Base-by-base conservation (phyloP, 64 coral and sea anemone genomes). In the Exaiptasia diaphana region DNA sequence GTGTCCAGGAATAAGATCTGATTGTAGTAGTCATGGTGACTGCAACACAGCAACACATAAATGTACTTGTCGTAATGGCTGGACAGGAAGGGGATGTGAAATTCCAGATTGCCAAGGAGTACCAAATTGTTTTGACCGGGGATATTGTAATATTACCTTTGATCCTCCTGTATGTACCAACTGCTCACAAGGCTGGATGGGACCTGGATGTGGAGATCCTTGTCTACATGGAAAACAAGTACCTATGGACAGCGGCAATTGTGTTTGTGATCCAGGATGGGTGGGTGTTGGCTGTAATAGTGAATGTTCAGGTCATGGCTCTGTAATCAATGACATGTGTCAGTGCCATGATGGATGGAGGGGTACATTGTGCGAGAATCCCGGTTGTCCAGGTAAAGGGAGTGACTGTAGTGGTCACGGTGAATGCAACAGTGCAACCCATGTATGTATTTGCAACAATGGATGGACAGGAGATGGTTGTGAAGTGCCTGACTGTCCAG, bases 391-490 rank as follows among this genome's bases (percentile, higher is more conserved):
- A 11, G 93, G 93, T 3, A 53, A 77, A 43, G 82, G 77, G 1
- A 38, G 5, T 24, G 93, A 97, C 60, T 97, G 93, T 73, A 71
- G 78, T 55, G 93, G 87, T 15, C 87, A 90, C 56, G 93, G 93
- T 12, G 82, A 97, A 27, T 97, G 93, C 53, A 97, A 97, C 62
- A 90, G 87, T 68, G 93, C 82, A 21, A 85, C 75, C 4, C 93
- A 97, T 71, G 76, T 55, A 2, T 97, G 93, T 86, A 77, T 76
- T 0, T 97, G 93, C 53, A 41, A 86, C 23, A 90, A 85, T 58
- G 93, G 93, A 11, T 97, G 93, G 93, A 90, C 76, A 12, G 93
- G 93, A 12, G 77, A 68, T 72, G 93, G 93, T n/a, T 97, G 93
- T 29, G 73, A 90, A 34, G 63, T 90, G 9, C 82, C 93, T 5